phyloP scores from a whole-genome alignment of 2,888 invertebrate genomes.

The Rhyacophila evoluta region DNA sequence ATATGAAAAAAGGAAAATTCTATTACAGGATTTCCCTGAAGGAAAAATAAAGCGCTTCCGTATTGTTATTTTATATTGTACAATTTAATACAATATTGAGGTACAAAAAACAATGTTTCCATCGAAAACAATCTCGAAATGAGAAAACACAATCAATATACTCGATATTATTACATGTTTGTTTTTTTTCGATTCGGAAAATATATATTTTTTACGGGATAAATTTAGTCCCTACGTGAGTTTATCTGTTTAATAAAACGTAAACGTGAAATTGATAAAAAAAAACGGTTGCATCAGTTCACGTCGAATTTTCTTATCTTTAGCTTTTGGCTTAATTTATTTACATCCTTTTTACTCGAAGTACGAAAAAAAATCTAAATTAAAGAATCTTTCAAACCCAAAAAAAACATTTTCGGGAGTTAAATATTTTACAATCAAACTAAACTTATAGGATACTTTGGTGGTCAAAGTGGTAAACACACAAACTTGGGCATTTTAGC shows the following conservation, averaged over 20 bases:
- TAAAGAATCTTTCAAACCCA: too few species aligned
- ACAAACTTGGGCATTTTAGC: too few species aligned
- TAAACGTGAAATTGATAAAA: not conserved
- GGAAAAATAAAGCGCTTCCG: not conserved
- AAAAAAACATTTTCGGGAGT: too few species aligned
- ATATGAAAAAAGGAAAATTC: too few species aligned
- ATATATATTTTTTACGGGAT: not conserved
- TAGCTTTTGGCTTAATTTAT: too few species aligned
- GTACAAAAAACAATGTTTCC: conserved; percentile 1
- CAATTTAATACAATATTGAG: not conserved
- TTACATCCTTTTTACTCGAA: too few species aligned
- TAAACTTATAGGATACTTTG: too few species aligned
- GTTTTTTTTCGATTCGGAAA: not conserved
- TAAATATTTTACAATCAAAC: too few species aligned
- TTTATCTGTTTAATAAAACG: not conserved
- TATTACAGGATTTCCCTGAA: not conserved
- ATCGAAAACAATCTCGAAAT: conserved; percentile 13
- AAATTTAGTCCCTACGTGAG: conserved; percentile 19
- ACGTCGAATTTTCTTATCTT: too few species aligned
- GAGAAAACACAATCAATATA: not conserved
- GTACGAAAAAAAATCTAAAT: too few species aligned
- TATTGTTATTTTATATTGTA: not conserved
- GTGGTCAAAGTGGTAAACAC: too few species aligned
- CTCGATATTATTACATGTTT: not conserved
- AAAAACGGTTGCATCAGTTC: too few species aligned